phyloP scores from a whole-genome alignment of 2,113 vertebrate species.

The Lamprologus lemairii region DNA sequence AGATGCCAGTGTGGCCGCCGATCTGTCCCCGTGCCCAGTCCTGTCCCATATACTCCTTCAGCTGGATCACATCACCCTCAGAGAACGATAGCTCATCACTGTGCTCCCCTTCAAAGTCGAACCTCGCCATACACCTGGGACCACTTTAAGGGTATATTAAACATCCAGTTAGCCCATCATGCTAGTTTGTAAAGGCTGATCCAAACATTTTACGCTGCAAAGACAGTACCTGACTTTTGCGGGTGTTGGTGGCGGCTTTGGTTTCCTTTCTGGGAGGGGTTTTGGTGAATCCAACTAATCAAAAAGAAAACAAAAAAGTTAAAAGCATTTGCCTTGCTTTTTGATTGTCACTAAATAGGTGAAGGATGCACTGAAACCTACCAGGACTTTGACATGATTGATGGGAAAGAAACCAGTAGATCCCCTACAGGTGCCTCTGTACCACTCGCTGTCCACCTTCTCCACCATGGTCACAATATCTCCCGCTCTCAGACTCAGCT shows the following conservation, averaged over 20 bases:
- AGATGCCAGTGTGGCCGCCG: constrained; percentile 72
- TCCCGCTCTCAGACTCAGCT: constrained; percentile 81
- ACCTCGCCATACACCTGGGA: constrained; percentile 82
- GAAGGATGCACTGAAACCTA: constrained; percentile 54
- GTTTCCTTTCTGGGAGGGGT: constrained; percentile 61
- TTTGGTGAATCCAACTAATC: constrained; percentile 72
- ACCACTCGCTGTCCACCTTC: constrained; percentile 86
- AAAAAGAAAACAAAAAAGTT: background rate
- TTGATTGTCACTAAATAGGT: background rate
- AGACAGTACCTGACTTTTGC: constrained; percentile 66
- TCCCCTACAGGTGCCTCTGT: constrained; percentile 80
- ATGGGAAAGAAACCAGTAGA: constrained; percentile 83
- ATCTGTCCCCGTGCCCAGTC: constrained; percentile 89
- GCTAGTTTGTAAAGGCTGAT: background rate
- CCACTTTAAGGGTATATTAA: constrained; percentile 64
- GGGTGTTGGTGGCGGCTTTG: constrained; percentile 25
- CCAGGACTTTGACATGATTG: constrained; percentile 81
- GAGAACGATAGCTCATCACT: constrained; percentile 85
- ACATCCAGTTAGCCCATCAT: background rate
- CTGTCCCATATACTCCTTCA: constrained; percentile 80
- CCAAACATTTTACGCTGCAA: background rate
- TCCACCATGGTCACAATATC: constrained; percentile 82
- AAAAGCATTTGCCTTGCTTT: background rate
- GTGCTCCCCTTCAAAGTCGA: constrained; percentile 87
- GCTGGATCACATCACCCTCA: constrained; percentile 84